phyloP scores from a whole-genome alignment of 2,888 invertebrate genomes.

The Biston stratarius region DNA sequence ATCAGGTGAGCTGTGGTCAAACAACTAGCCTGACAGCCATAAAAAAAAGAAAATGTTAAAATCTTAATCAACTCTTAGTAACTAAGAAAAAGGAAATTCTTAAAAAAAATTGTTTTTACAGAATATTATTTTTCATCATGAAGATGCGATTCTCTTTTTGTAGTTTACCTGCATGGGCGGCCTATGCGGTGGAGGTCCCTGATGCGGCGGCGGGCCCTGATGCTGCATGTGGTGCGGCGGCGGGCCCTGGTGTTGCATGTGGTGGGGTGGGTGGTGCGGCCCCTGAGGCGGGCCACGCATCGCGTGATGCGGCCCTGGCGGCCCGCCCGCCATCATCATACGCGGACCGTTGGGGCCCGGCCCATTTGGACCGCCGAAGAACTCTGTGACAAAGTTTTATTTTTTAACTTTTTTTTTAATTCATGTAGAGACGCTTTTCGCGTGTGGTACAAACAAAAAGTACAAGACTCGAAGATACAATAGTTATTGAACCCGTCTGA shows the following conservation, averaged over 20 bases:
- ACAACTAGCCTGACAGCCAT: no score
- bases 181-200: constrained; percentile 85
- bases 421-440: no score
- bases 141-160: not conserved
- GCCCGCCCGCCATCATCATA: constrained; percentile 63
- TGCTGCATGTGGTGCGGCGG: constrained; percentile 76
- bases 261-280: constrained; percentile 73
- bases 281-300: constrained; percentile 80
- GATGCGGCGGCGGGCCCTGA: constrained; percentile 85
- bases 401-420: no score
- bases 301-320: constrained; percentile 73
- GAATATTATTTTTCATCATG: no score
- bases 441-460: no score
- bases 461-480: no score
- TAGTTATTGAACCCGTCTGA: no score
- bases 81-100: no score
- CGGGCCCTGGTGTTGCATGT: constrained; percentile 78
- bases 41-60: no score
- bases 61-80: no score
- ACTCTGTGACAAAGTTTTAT: constrained; percentile 61
- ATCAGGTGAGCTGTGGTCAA: no score
- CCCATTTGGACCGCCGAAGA: constrained; percentile 81
- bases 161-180: constrained; percentile 85
- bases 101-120: no score
- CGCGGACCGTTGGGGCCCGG: constrained; percentile 81